Percentiles rank a stretch among this genome's conserved stretches.
Conservation (phyloP, 2,888 invertebrate genomes). For the Watsonalla cultraria region DNA sequence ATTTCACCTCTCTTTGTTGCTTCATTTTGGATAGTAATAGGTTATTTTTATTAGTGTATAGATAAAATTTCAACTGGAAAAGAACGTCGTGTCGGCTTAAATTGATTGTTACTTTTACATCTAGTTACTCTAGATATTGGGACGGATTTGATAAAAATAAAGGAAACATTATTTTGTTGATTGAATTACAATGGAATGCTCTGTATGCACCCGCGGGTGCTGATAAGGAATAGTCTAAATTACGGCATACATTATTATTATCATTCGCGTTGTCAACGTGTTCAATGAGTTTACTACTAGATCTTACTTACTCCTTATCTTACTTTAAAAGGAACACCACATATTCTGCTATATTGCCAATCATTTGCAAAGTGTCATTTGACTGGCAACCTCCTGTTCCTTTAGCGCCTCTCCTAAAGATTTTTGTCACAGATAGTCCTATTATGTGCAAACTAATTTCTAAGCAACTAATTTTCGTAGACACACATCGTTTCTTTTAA, state of each 20-base stretch:
- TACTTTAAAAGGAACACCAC: too few species aligned
- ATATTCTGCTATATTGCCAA: too few species aligned
- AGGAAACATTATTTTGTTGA: conserved; percentile 30
- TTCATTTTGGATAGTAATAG: conserved; percentile 76
- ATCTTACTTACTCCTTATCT: too few species aligned
- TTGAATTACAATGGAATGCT: conserved; percentile 40
- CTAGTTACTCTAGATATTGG: conserved; percentile 35
- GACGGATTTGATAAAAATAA: conserved; percentile 22
- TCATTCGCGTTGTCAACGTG: conserved; percentile 1
- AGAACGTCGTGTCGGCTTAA: conserved; percentile 50
- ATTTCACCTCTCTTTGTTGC: conserved; percentile 76
- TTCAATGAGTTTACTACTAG: conserved; percentile 5
- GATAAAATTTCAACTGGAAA: conserved; percentile 64
- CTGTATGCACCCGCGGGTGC: conserved; percentile 18
- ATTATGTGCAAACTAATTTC: too few species aligned
- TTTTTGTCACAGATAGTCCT: too few species aligned
- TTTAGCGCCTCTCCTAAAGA: too few species aligned
- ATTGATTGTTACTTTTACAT: conserved; percentile 37
- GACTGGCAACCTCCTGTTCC: too few species aligned
- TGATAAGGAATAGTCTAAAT: conserved; percentile 23
- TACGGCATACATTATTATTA: conserved; percentile 18
- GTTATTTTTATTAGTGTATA: conserved; percentile 72
- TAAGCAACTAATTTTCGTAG: too few species aligned
- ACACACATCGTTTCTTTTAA: too few species aligned
- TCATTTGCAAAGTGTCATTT: too few species aligned